Evolutionary conservation across 2,888 invertebrate species (phyloP).

Genomic region (Anaspis maculata): DNA sequence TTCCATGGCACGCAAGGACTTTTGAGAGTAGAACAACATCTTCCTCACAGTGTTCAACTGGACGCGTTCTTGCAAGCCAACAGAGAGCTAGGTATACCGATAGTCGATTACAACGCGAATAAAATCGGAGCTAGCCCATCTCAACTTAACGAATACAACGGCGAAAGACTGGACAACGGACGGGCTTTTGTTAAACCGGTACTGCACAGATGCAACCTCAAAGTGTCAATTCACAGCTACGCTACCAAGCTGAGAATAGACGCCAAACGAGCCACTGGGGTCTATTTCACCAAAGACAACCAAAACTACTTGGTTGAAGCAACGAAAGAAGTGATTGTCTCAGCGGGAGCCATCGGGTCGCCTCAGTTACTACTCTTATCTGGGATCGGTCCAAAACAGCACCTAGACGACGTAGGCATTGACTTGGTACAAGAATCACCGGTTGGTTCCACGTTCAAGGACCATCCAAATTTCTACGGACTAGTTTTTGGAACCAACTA

Average conservation of each 20-base stretch:
- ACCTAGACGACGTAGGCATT: conserved; percentile 36
- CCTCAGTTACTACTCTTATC: conserved; percentile 78
- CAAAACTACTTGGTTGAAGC: conserved; percentile 48
- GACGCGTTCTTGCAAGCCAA: conserved; percentile 56
- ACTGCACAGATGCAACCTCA: conserved; percentile 53
- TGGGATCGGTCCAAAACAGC: conserved; percentile 61
- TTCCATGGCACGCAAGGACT: conserved; percentile 14
- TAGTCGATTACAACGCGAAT: conserved; percentile 62
- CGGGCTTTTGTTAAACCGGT: conserved; percentile 68
- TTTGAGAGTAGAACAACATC: conserved; percentile 14
- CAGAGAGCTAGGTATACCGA: conserved; percentile 55
- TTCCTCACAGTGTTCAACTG: conserved; percentile 7
- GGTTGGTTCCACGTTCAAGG: not conserved
- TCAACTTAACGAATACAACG: conserved; percentile 59
- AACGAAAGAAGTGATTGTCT: conserved; percentile 63
- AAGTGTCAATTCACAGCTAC: conserved; percentile 59
- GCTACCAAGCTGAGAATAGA: conserved; percentile 55
- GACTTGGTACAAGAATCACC: not conserved
- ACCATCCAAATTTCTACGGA: not conserved
- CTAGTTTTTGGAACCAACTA: not conserved
- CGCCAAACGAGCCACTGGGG: conserved; percentile 53
- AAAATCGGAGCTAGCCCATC: conserved; percentile 56
- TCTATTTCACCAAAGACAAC: conserved; percentile 56
- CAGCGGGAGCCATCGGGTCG: conserved; percentile 71
- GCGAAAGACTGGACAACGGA: conserved; percentile 64